Base-by-base conservation (phyloP, 2,888 invertebrate species). In the Pherbina coryleti region DNA sequence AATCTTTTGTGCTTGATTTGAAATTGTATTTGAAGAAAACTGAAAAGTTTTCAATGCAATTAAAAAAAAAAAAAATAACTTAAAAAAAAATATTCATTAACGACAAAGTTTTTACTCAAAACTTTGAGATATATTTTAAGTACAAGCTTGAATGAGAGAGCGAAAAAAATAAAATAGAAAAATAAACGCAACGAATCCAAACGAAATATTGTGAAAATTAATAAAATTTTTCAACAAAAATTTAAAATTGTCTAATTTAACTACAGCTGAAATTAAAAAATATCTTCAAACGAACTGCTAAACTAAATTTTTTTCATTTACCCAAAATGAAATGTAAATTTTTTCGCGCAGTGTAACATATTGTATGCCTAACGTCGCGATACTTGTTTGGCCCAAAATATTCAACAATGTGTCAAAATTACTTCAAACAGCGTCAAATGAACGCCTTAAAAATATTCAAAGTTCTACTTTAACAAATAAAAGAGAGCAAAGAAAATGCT, bases 51-150 rank as follows among this genome's bases (percentile, higher is more conserved):
- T 71, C 55, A 5, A 37, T 25, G 55, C 17, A 28, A 22, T 53
- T n/a, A 53, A 28, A 53, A 8, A 75, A 79, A 74, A 73, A 31
- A 75, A 51, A 78, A 78, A 79, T 66, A 53, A 51, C 11, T 11
- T 44, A 66, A 73, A 19, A 25, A 78, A 74, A 74, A 11, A 53
- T 75, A 69, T n/a, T n/a, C n/a, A 76, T 5, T 25, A 78, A 55
- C 66, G 67, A 77, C 62, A 55, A 78, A 72, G 78, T 66, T 74
- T 75, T 70, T 19, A 2, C n/a, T 37, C 25, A 62, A 28, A 67
- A 49, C 17, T 74, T 73, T 64, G 55, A 64, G 19, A 14, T 64
- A 64, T 8, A 34, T 49, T 19, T 51, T 37, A 55, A 31, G n/a
- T 49, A 62, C 49, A 77, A 55, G 17, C 74, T 57, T 22, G 62